These are phyloP conservation scores for Torymus auratus DNA, from an alignment of 2,888 invertebrate genomes.

Conservation along the genomic window DNA sequence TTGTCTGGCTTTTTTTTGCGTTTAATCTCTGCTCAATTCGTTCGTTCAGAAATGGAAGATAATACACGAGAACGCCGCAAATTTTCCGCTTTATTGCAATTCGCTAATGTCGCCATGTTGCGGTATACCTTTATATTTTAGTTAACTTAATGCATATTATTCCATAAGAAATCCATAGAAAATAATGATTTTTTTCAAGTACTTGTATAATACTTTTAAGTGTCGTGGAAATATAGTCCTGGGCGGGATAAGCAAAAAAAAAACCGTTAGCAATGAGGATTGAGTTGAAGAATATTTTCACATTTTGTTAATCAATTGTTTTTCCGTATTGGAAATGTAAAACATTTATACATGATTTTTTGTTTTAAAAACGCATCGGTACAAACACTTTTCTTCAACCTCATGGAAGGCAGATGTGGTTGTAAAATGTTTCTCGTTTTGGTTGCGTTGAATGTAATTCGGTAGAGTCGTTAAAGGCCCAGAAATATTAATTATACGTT, in stretches of 20 bases:
- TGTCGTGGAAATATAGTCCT: conserved; percentile 58
- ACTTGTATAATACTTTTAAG: conserved; percentile 57
- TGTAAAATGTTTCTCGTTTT: conserved; percentile 29
- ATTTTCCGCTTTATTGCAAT: conserved; percentile 54
- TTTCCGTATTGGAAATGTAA: conserved; percentile 4
- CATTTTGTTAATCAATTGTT: conserved; percentile 5
- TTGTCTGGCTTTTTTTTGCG: conserved; percentile 39
- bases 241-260: conserved; percentile 49
- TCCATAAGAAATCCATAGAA: conserved; percentile 46
- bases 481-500: conserved; percentile 63
- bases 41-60: conserved; percentile 51
- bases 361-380: background rate
- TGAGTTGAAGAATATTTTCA: conserved; percentile 40
- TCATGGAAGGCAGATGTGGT: conserved; percentile 7
- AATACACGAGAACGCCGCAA: conserved; percentile 23
- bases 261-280: conserved; percentile 31
- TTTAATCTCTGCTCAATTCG: conserved; percentile 50
- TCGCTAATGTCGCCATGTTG: conserved; percentile 57
- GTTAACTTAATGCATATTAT: conserved; percentile 54
- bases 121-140: conserved; percentile 58
- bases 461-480: conserved; percentile 38
- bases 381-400: conserved; percentile 28
- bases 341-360: background rate
- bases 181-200: conserved; percentile 51
- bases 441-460: conserved; percentile 12